Base-by-base conservation (phyloP, 1,140 invertebrate genomes). In the Sitodiplosis mosellana region DNA sequence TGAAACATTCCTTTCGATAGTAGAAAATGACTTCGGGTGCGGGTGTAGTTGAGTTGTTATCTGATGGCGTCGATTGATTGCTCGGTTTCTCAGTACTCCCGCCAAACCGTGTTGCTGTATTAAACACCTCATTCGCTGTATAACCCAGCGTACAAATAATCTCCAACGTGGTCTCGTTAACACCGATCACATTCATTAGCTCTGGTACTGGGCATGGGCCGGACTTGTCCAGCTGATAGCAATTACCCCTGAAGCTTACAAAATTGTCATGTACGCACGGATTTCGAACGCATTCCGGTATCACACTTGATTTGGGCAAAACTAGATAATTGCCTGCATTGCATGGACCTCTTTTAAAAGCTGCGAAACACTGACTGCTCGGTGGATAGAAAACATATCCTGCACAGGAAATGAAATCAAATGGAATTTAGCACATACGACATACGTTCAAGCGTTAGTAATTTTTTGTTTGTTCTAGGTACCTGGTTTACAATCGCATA, bases 271-370 rank as follows among this genome's bases (percentile, higher is more conserved):
- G 48, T 5, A 19, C 11, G 52, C 79, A 83, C 0, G 70, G 69
- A 65, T 81, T 81, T 5, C 48, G 49, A 2, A 60, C 60, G 53
- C 80, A 83, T 45, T 66, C 63, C 0, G 79, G 76, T 20, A 72
- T 63, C 0, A 67, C 59, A 18, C 70, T 64, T 43, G 67, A 63
- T 19, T 60, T 50, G 2, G 61, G 60, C 3, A 81, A 61, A 15
- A 77, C 58, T 11, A 81, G 56, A 52, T n/a, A 76, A 74, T 41
- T 80, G 52, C 0, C 61, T 61, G 0, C 6, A 4, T 55, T 40
- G 55, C 80, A 83, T 0, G 79, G 79, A 0, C 79, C 80, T 55
- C 69, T 69, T 17, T 61, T 60, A 51, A 70, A 81, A 0, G 73
- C 75, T 43, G 70, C 66, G 61, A 72, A 70, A 50, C 80, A 83